Conservation (phyloP, 2,888 invertebrate genomes). For the Eupithecia exiguata region DNA sequence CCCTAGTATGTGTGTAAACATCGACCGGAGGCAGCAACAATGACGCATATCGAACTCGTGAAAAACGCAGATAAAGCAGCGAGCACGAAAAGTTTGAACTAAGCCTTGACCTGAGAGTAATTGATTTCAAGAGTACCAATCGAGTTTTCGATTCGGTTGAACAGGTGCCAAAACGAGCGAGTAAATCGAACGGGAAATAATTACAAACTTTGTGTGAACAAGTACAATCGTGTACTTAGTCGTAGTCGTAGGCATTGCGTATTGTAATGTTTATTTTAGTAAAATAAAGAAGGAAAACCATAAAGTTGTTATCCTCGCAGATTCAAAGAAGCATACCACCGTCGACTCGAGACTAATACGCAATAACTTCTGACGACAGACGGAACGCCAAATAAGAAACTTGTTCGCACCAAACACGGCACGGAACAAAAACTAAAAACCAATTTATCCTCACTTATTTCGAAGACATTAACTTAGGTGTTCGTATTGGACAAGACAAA, state of each 20-base stretch:
- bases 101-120: slow-evolving; percentile 48
- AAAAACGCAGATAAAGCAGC: slow-evolving; percentile 64
- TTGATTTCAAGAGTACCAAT: slow-evolving; percentile 25
- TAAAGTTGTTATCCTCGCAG: slow-evolving; percentile 57
- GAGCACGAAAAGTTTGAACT: slow-evolving; percentile 53
- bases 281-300: slow-evolving; percentile 54
- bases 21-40: slow-evolving; percentile 60
- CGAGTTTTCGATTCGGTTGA: slow-evolving; percentile 16
- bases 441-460: slow-evolving; percentile 38
- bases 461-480: slow-evolving; percentile 32
- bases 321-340: slow-evolving; percentile 42
- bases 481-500: slow-evolving; percentile 12
- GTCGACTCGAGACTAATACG: slow-evolving; percentile 44
- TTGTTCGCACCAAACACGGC: slow-evolving; percentile 61
- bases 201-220: not conserved
- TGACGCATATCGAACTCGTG: slow-evolving; percentile 72
- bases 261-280: slow-evolving; percentile 32
- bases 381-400: slow-evolving; percentile 68
- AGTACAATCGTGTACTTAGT: not conserved
- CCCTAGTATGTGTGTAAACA: slow-evolving; percentile 72
- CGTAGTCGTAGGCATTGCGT: not conserved
- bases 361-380: slow-evolving; percentile 47
- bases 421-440: slow-evolving; percentile 56
- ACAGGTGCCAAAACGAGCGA: slow-evolving; percentile 24
- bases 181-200: slow-evolving; percentile 11